Base-by-base conservation (phyloP, 2,113 vertebrate genomes). In the Oophaga pumilio region DNA sequence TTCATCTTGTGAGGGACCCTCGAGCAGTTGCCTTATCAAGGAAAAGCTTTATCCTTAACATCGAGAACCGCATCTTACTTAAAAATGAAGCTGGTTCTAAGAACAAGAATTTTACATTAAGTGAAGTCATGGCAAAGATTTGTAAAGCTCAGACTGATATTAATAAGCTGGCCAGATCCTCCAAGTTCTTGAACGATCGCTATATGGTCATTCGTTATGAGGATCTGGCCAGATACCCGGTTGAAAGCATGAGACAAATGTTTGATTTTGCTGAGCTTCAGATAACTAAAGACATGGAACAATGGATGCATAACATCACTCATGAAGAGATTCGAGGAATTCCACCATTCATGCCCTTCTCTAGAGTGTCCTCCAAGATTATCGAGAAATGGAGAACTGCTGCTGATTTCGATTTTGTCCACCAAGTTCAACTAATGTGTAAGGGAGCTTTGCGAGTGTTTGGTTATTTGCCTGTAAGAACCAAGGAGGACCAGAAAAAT, bases 1-100 rank as follows among this genome's bases (percentile, higher is more conserved):
- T 96, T 80, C 95, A 96, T 89, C 91, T 96, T 64, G 93, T 96
- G 64, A 92, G 95, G 4, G 95, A 96, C 87, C 95, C 95, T 0
- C 92, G 95, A 50, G 95, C 91, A 0, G 94, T 96, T 15, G 0
- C 92, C 24, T 89, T 90, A 1, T 96, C 96, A 1, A 89, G 91
- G 2, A 92, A 94, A 20, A 60, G 90, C 78, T 92, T 94, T 0
- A 60, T 79, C 18, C 84, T 28, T 1, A 88, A 92, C 4, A 90
- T 96, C 1, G 2, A 59, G 0, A 24, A 8, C 0, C 20, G 5
- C 8, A 22, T 95, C 0, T 91, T 86, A 20, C 43, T 79, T 4
- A 77, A 49, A 13, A 79, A 86, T 8, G 50, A 95, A 8, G 74
- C 94, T 62, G 92, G 94, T 66, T 89, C 91, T 22, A 91, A 82